Evolutionary conservation across 2,113 vertebrate species (phyloP), one percentile per base, ranked within the genome.

Genomic region (Chaetura pelagica): DNA sequence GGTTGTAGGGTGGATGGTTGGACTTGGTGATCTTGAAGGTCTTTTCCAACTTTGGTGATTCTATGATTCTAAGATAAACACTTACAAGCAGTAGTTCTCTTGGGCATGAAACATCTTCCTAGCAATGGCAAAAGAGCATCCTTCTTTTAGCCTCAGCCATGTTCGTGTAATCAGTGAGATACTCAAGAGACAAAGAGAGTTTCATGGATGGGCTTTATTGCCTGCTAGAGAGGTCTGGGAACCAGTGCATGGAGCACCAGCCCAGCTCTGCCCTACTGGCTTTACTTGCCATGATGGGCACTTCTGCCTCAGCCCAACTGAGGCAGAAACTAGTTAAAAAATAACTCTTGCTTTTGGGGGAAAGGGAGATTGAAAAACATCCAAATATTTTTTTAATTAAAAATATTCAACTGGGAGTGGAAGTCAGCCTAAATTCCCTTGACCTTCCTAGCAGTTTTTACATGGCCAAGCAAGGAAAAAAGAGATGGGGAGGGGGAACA

Each of bases 21-120:
- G 14, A 42, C 40, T 42, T 42, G 40, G 14, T 42, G 40, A 42
- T 42, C 40, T 42, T 42, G 40, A 42, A 42, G 40, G 40, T 42
- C 40, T 42, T 42, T 42, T 14, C 11, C 40, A 42, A 42, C 40
- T 14, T 42, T 42, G 40, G 13, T 42, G 40, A 42, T 12, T 42
- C 40, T 42, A 12, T 42, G 40, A 42, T 42, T 42, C 40, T 42
- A 42, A 42, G 40, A 42, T 42, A 12, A 42, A 42, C 40, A 42
- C 40, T 42, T 42, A 61, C 4, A 24, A 42, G 10, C 0, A 0
- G 29, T 16, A 38, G 8, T 30, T 81, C 29, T 76, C 58, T 49
- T 67, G 14, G n/a, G 7, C 35, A 66, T 21, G 26, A 61, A 69
- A 76, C 0, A 0, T 52, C 18, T 2, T 12, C n/a, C 22, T 59